Evolutionary conservation across 2,888 invertebrate genomes (phyloP).

Genomic region (Hedychridium roseum): DNA sequence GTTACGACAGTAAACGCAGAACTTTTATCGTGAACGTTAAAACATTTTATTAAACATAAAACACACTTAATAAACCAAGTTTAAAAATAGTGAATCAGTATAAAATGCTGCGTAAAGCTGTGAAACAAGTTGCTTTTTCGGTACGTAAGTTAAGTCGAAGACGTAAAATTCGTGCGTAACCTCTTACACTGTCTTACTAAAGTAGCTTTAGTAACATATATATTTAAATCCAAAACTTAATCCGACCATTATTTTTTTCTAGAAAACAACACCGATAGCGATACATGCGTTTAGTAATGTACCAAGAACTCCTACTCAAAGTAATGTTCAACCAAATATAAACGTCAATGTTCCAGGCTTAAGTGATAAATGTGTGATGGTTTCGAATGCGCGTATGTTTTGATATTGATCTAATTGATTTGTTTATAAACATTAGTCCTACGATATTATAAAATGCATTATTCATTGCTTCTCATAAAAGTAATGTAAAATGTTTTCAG

Average conservation of each 20-base stretch:
- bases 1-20: no score
- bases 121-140: no score
- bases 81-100: no score
- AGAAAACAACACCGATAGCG: not conserved
- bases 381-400: slow-evolving; percentile 47
- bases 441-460: not conserved
- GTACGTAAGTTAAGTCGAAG: no score
- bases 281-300: not conserved
- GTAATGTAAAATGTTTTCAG: slow-evolving; percentile 43
- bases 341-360: slow-evolving; percentile 72
- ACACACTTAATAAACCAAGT: no score
- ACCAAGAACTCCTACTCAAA: not conserved
- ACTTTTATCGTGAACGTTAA: no score
- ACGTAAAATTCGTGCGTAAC: no score
- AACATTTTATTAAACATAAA: no score
- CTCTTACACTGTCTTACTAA: no score
- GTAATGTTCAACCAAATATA: slow-evolving; percentile 1
- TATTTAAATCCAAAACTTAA: no score
- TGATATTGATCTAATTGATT: slow-evolving; percentile 3
- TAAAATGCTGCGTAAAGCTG: no score
- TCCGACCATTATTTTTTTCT: not conserved
- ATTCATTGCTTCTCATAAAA: not conserved
- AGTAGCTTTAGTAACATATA: no score
- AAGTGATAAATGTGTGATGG: slow-evolving; percentile 62
- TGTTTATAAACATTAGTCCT: not conserved